phyloP scores from a whole-genome alignment of 2,797 vertebrate genomes.

The Merluccius polli region DNA sequence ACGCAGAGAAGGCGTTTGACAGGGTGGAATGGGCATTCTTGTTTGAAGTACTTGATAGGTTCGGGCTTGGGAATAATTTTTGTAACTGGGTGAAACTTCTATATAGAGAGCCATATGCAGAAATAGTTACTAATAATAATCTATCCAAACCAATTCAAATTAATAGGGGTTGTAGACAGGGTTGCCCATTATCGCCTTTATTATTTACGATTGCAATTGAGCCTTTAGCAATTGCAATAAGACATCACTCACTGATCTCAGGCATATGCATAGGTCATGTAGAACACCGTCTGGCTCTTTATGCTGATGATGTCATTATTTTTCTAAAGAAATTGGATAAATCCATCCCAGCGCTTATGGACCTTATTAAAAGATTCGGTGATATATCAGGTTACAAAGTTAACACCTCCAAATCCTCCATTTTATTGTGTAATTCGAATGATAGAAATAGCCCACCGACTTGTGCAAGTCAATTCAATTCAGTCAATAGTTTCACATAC shows the following conservation, averaged over 20 bases:
- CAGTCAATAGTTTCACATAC: too few species aligned
- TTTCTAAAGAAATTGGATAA: neutral
- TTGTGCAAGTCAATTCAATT: too few species aligned
- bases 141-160: neutral
- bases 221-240: neutral
- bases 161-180: neutral
- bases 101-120: neutral
- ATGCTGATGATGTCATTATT: conserved; percentile 1
- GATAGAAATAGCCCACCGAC: too few species aligned
- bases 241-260: neutral
- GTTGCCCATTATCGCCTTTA: neutral
- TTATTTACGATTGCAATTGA: neutral
- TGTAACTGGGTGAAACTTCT: neutral
- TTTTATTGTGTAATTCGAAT: too few species aligned
- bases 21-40: too few species aligned
- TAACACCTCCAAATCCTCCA: neutral
- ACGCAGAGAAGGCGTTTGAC: neutral
- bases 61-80: neutral
- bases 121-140: neutral
- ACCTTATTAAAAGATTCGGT: neutral
- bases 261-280: neutral
- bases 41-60: neutral
- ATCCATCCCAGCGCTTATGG: neutral
- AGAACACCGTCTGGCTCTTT: neutral
- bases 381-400: neutral